Percentiles rank a stretch among this genome's conserved stretches.
phyloP scores from a whole-genome alignment of 2,113 vertebrate genomes.

The Microtus ochrogaster region DNA sequence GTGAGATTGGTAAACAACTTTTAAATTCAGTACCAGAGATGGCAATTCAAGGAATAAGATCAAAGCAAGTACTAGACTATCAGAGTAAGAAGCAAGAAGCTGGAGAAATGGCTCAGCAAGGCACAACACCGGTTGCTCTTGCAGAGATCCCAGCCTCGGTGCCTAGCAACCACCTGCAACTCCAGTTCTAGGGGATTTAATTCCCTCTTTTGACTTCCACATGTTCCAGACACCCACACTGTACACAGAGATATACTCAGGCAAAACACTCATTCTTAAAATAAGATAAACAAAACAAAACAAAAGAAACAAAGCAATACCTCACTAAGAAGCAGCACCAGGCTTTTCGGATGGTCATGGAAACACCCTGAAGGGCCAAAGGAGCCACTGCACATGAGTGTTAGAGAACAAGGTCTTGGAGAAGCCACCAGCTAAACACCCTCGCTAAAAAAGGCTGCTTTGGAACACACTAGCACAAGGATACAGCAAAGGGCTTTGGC shows the following conservation, averaged over 20 bases:
- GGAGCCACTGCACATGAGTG: not conserved
- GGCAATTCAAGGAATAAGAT: not conserved
- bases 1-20: not conserved
- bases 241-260: not conserved
- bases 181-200: not conserved
- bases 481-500: conserved; percentile 99
- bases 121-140: not conserved
- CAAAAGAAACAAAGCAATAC: not conserved
- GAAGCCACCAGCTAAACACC: not conserved
- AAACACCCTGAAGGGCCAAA: not conserved
- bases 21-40: not conserved
- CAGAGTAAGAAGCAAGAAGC: not conserved
- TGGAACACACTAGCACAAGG: conserved; percentile 83
- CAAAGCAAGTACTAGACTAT: not conserved
- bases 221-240: not conserved
- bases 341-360: not conserved
- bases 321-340: not conserved
- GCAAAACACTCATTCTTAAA: not conserved
- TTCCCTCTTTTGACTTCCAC: not conserved
- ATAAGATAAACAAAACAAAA: no score
- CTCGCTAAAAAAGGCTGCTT: not conserved
- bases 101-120: not conserved
- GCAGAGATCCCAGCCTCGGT: not conserved
- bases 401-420: not conserved
- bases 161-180: not conserved